Base-by-base conservation (phyloP, 2,797 vertebrate species). In the Pipistrellus kuhlii region DNA sequence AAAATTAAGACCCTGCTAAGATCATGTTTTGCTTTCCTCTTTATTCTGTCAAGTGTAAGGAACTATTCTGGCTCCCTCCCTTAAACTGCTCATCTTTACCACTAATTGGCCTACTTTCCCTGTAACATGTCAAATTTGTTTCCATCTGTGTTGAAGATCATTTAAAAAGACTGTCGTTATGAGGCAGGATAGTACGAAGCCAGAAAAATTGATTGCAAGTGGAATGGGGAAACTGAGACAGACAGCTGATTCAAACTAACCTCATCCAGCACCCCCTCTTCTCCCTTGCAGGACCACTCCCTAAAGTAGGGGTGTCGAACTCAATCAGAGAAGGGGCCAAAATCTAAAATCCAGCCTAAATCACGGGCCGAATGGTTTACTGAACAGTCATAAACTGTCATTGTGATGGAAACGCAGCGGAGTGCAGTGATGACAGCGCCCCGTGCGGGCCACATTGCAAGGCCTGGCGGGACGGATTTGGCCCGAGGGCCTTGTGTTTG, bases 21-120 rank as follows among this genome's bases (percentile, higher is more conserved):
- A 83, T 35, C n/a, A 44, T 41, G 30, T 68, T 92, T 91, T 93
- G 38, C 46, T 69, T 93, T 73, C 41, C 10, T 80, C 41, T 82
- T 82, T 38, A 71, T 68, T 90, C 81, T 93, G 51, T 83, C 88
- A 89, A 46, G 68, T 35, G 12, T 78, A 87, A 89, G 44, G 85
- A 78, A 88, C 51, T 55, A 46, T 59, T 75, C 83, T 57, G 41
- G 13, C 38, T 93, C 51, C n/a, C 30, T 69, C 41, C 78, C 46
- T 73, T n/a, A 64, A 71, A 68, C 91, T 94, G 69, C 84, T 77
- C 89, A 89, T 38, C 18, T 89, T 81, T 80, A 41, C 90, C 80
- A 83, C 69, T 95, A 88, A 96, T 71, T 94, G 78, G 57, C 38
- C 80, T 91, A 46, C 62, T 93, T 92, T 94, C 32, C 21, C 44